A percentile compares a stretch with the other conserved stretches of the same genome.
Evolutionary conservation across 2,888 invertebrate species (phyloP).

Genomic region (Rotaria sp.): DNA sequence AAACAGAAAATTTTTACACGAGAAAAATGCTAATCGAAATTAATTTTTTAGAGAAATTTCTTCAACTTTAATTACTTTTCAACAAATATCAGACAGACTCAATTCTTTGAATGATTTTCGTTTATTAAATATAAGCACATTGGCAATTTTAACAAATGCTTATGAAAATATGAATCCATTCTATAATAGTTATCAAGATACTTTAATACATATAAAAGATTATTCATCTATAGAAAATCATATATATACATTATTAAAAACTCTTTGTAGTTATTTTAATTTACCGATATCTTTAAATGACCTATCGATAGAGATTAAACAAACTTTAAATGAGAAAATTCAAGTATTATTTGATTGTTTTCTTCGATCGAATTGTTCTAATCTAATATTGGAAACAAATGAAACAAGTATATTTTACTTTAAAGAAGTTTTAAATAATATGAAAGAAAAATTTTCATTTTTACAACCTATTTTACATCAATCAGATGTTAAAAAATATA

Average conservation of each 20-base stretch:
- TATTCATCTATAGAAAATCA: neutral
- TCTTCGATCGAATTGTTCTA: neutral
- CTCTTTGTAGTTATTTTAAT: neutral
- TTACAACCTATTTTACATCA: neutral
- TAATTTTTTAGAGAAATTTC: neutral
- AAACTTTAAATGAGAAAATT: neutral
- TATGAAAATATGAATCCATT: neutral
- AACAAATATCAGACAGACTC: neutral
- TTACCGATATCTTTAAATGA: neutral
- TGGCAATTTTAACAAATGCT: neutral
- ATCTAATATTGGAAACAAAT: neutral
- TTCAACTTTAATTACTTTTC: neutral
- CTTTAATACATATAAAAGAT: neutral
- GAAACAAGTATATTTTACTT: neutral
- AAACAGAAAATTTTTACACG: no score
- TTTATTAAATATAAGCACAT: neutral
- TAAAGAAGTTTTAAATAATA: neutral
- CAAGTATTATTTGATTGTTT: slow-evolving; percentile 18
- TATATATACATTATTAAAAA: neutral
- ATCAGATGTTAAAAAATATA: neutral
- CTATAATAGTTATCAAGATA: slow-evolving; percentile 8
- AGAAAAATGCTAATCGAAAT: no score
- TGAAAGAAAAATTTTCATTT: neutral
- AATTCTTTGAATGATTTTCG: neutral
- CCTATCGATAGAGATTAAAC: neutral